Base-by-base conservation (phyloP, 1,140 invertebrate genomes). In the Apis dorsata region DNA sequence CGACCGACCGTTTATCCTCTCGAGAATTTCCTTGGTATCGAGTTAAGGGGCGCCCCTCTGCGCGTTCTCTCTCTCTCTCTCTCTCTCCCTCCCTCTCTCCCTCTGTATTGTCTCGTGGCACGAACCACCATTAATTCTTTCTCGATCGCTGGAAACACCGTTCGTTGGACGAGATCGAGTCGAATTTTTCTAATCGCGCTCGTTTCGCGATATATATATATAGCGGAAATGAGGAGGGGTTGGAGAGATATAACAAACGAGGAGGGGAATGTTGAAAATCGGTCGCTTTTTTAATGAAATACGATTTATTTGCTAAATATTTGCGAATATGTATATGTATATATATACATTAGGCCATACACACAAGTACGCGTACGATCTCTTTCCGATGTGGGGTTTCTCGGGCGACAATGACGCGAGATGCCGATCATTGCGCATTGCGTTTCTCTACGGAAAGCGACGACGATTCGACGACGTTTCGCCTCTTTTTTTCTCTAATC, bases 301-400 rank as follows among this genome's bases (percentile, higher is more conserved):
- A 92, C 90, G 89, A 88, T 92, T 90, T 92, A 91, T 92, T 82
- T 92, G 88, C 90, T 92, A 91, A 91, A 91, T 90, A 85, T 34
- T 34, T 91, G 89, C 91, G 90, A 92, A 89, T 73, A 34, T 65
- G 65, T 65, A 60, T 62, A 63, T 63, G 10, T 15, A 85, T 92
- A 91, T 91, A 71, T 71, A 88, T 92, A 92, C 89, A 92, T 92
- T 92, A 92, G 92, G 92, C 91, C 91, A 91, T 91, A 91, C 88
- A 92, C 88, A 92, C 89, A 89, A 90, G 84, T 90, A 90, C 88
- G 71, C 88, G 71, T 24, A 24, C 85, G 71, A 88, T 88, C 70
- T 78, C 83, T 83, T 84, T 86, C 85, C 68, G 28, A 28, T 28
- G 28, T 28, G 28, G 28, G 28, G 28, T 1, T 68, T 10, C 28